Base-by-base conservation (phyloP, 1,140 invertebrate species). In the Zaprionus lachaisei region DNA sequence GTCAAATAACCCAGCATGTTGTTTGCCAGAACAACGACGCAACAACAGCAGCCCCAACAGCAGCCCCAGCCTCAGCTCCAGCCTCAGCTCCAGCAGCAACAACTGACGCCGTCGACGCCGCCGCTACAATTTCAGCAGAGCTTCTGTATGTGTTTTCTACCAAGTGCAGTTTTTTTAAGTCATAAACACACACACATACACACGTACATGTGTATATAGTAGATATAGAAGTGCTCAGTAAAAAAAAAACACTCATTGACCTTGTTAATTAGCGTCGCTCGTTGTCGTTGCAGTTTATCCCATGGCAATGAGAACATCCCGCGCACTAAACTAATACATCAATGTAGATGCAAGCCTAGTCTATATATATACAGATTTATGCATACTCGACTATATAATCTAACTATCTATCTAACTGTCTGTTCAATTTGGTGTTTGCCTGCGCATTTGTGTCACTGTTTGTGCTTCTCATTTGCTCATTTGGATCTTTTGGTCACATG, bases 11-110 rank as follows among this genome's bases (percentile, higher is more conserved):
- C 65, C 72, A 91, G 73, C 77, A 91, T 91, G 82, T 83, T 91
- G 80, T 87, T 91, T 79, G 87, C 74, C 72, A 77, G 87, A 86
- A 71, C 81, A 83, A 71, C 41, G 41, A 9, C 80, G 55, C 80
- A 77, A 47, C 75, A 75, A 22, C 81, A 58, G 44, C 60, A 38
- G 51, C 60, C 28, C 38, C 56, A 69, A 65, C 56, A 28, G 37
- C 66, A 66, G 5, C 41, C 49, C 6, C 68, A 77, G 57, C 79
- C 60, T 24, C 79, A 78, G 24, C 79, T 17, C 15, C 60, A 58
- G 66, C 58, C 38, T 49, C 58, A 41, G 49, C 62, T 61, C 4
- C 51, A 61, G 15, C 68, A 75, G 31, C 72, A 75, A 38, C 78
- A 79, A 56, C 37, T 68, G 56, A 68, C 68, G 60, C 61, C 75